phyloP scores from a whole-genome alignment of 2,888 invertebrate species.

The Coenonympha arcania region DNA sequence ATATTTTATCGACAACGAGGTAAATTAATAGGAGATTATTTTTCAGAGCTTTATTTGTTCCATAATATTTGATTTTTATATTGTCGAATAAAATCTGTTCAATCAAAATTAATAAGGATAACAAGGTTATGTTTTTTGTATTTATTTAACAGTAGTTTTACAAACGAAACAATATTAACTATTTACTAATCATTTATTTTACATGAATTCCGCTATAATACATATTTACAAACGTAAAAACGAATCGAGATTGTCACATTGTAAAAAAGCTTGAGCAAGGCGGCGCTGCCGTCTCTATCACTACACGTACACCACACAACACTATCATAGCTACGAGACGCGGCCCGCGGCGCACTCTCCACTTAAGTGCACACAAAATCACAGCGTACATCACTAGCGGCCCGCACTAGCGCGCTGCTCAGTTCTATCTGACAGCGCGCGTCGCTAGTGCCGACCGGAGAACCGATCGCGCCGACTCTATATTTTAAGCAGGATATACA shows the following conservation, averaged over 20 bases:
- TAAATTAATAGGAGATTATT: no score
- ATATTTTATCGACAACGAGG: no score
- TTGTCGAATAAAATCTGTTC: background rate
- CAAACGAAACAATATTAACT: constrained; percentile 38
- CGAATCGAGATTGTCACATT: constrained; percentile 65
- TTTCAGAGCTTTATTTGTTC: background rate
- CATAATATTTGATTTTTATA: background rate
- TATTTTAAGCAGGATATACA: background rate
- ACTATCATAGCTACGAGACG: constrained; percentile 33
- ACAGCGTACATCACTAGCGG: constrained; percentile 16
- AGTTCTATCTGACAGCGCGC: no score
- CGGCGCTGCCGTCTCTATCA: constrained; percentile 32
- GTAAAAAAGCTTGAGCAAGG: constrained; percentile 65
- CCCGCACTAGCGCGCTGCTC: background rate
- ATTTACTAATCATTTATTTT: constrained; percentile 66
- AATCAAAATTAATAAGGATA: background rate
- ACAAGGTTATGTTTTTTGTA: constrained; percentile 3
- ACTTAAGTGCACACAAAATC: constrained; percentile 30
- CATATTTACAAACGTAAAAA: constrained; percentile 74
- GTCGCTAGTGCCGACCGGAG: constrained; percentile 4
- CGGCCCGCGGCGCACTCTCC: constrained; percentile 32
- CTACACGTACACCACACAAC: constrained; percentile 20
- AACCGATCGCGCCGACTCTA: constrained; percentile 10
- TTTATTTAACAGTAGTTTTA: constrained; percentile 16
- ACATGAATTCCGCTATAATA: constrained; percentile 73